Conservation (phyloP, 2,797 vertebrate genomes). For the Eurystomus glaucurus region DNA sequence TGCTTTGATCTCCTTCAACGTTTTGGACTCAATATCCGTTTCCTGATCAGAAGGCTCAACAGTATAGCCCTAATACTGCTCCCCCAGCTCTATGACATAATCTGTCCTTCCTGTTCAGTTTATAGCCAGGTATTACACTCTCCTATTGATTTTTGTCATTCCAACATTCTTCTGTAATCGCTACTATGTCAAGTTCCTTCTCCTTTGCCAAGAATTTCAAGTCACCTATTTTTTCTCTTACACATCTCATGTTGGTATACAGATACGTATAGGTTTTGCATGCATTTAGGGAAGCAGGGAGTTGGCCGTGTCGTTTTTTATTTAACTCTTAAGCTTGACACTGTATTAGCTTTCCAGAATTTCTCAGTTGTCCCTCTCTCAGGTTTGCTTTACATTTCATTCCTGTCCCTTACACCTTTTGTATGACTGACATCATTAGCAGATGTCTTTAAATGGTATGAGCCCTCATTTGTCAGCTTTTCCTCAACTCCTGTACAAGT, state of each 20-base stretch:
- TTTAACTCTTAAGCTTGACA: background rate
- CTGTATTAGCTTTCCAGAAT: constrained; percentile 24
- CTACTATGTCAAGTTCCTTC: background rate
- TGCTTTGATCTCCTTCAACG: background rate
- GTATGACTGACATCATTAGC: background rate
- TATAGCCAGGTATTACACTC: constrained; percentile 26
- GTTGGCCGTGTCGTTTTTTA: background rate
- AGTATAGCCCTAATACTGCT: background rate
- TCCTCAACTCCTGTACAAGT: background rate
- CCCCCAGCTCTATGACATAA: constrained; percentile 37
- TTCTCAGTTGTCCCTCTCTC: background rate
- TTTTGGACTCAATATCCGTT: constrained; percentile 41
- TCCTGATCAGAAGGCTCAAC: constrained; percentile 43
- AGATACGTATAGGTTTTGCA: background rate
- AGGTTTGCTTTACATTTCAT: background rate
- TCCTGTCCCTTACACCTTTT: background rate
- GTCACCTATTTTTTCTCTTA: background rate
- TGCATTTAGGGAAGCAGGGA: background rate
- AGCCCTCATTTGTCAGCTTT: constrained; percentile 10
- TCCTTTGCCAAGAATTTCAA: constrained; percentile 24
- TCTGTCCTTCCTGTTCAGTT: constrained; percentile 53
- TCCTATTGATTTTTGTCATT: constrained; percentile 47
- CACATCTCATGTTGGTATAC: background rate
- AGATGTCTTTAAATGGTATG: background rate
- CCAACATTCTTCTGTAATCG: constrained; percentile 11